A percentile compares a stretch with the other conserved stretches of the same genome.
Conservation (phyloP, 2,888 invertebrate genomes). For the Phyto melanocephala region DNA sequence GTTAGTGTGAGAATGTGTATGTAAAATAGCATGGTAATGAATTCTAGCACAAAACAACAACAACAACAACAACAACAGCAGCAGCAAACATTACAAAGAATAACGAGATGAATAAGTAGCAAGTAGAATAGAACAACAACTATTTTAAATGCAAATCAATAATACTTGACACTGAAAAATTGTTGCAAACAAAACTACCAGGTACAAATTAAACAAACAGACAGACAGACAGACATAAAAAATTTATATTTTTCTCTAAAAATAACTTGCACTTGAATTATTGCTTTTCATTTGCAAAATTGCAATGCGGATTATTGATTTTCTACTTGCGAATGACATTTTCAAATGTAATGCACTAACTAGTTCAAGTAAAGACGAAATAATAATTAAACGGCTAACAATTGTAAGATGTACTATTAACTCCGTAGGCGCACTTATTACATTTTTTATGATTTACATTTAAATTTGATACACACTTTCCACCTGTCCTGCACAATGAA, state of each 20-base stretch:
- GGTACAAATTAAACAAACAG: not conserved
- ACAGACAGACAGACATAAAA: no score
- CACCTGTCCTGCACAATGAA: no score
- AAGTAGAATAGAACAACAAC: not conserved
- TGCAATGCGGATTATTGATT: constrained; percentile 34
- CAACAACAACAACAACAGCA: not conserved
- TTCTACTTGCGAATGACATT: not conserved
- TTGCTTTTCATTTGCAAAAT: not conserved
- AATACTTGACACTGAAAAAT: constrained; percentile 59
- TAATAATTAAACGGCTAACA: not conserved
- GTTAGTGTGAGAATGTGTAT: not conserved
- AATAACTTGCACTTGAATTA: constrained; percentile 11
- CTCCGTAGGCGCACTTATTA: no score
- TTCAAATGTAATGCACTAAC: not conserved
- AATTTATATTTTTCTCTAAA: not conserved
- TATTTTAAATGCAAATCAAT: constrained; percentile 48
- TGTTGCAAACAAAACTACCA: constrained; percentile 1
- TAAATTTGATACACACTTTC: no score
- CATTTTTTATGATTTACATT: no score
- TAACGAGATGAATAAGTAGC: no score
- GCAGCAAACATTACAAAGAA: not conserved
- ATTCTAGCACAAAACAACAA: constrained; percentile 26
- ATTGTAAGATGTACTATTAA: no score
- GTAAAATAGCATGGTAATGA: constrained; percentile 40
- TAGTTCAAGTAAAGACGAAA: not conserved